phyloP scores from a whole-genome alignment of 2,797 vertebrate species.

The Trichosurus vulpecula region DNA sequence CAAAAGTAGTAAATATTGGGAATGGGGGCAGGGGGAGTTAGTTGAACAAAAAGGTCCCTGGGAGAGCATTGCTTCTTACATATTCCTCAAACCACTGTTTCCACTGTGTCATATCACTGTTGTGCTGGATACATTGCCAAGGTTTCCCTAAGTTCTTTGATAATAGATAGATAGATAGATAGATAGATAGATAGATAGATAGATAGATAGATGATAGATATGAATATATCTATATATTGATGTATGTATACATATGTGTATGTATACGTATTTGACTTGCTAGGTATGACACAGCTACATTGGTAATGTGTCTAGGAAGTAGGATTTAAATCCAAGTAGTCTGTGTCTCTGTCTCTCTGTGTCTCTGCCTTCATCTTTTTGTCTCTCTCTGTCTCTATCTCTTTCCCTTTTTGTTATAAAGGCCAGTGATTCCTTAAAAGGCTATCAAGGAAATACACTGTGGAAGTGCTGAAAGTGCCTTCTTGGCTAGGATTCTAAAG shows the following conservation, averaged over 20 bases:
- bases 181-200: too few relatives aligned
- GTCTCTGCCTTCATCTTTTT: background rate
- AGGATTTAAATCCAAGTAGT: background rate
- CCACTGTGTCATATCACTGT: background rate
- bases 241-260: background rate
- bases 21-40: background rate
- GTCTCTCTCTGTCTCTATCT: background rate
- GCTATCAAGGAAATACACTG: background rate
- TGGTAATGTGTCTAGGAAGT: background rate
- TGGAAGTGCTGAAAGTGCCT: background rate
- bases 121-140: background rate
- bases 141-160: background rate
- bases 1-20: background rate
- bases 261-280: background rate
- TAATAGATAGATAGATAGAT: too few relatives aligned
- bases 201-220: too few relatives aligned
- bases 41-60: background rate
- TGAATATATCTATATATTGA: background rate
- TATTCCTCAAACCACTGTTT: too few relatives aligned
- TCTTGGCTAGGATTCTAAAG: background rate
- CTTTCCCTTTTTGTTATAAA: background rate
- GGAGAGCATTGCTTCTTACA: too few relatives aligned
- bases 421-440: background rate
- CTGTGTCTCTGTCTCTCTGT: background rate
- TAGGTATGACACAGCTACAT: background rate